Evolutionary conservation across 2,797 vertebrate genomes (phyloP).

Genomic region (Poecilia picta): DNA sequence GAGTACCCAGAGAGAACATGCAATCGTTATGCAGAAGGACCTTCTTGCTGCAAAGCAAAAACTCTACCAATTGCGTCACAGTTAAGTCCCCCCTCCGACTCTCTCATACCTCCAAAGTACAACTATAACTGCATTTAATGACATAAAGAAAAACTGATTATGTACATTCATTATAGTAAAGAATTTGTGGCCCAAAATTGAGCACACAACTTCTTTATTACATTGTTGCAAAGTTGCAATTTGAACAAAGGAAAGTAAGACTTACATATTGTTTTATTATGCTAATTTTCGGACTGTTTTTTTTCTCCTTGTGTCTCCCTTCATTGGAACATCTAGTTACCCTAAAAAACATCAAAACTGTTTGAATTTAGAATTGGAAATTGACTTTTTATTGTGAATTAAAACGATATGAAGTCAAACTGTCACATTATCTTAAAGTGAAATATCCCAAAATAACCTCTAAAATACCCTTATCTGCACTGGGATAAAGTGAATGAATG

Average conservation of each 20-base stretch:
- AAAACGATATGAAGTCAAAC: not conserved
- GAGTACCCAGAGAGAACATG: not conserved
- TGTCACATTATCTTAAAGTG: not conserved
- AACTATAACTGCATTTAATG: not conserved
- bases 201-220: not conserved
- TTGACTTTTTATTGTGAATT: not conserved
- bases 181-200: not conserved
- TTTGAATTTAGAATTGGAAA: not conserved
- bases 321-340: not conserved
- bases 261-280: not conserved
- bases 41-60: constrained; percentile 1
- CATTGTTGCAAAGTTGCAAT: not conserved
- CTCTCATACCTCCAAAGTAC: not conserved
- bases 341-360: not conserved
- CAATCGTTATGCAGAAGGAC: not conserved
- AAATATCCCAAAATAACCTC: not conserved
- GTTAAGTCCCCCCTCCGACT: not conserved
- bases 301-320: not conserved
- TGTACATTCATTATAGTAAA: not conserved
- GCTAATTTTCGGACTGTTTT: not conserved
- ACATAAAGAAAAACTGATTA: not conserved
- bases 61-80: not conserved
- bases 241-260: not conserved
- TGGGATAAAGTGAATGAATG: not conserved
- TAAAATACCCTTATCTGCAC: not conserved